Evolutionary conservation across 2,797 vertebrate species (phyloP), one percentile per base, ranked within the genome.

Genomic region (Borostomias antarcticus): DNA sequence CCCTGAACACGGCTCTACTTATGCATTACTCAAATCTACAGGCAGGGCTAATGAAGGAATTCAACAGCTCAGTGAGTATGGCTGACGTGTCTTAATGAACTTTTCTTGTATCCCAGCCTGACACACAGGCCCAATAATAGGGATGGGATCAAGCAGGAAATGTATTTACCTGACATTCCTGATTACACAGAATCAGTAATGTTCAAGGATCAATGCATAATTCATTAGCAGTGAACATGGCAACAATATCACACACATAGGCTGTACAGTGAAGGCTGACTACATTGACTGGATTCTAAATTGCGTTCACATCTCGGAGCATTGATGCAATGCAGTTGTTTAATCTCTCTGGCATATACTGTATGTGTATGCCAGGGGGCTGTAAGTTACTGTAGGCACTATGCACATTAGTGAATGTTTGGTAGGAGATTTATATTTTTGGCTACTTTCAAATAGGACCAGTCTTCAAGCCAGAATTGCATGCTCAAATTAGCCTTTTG

Each of bases 401-500:
- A n/a, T n/a, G n/a, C n/a, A n/a, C n/a, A n/a, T n/a, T n/a, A n/a
- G 58, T 6, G 6, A 69, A 74, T 30, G 64, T 63, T 65, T 53
- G 25, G 82, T 81, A 62, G 58, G 66, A 78, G 75, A 81, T 83
- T 82, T 78, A 6, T 37, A 61, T 71, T 77, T 80, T 23, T 70
- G 74, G 17, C 4, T 54, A 64, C 15, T 29, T 74, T 70, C 75
- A 66, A 73, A 68, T 69, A 2, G 35, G 73, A 69, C 45, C 69
- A 13, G 50, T 57, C 68, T 80, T 65, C 57, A 69, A 67, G 58
- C 11, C 2, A 26, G 56, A 43, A 62, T 52, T 3, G 30, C 30
- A 1, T 61, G 66, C 66, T 76, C 72, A 78, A 77, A 81, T 77
- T 68, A 73, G 78, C 59, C 78, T 76, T 71, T 66, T 85, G 76